Conservation (phyloP, 2,797 vertebrate genomes). For the Amphiprion clarkii region DNA sequence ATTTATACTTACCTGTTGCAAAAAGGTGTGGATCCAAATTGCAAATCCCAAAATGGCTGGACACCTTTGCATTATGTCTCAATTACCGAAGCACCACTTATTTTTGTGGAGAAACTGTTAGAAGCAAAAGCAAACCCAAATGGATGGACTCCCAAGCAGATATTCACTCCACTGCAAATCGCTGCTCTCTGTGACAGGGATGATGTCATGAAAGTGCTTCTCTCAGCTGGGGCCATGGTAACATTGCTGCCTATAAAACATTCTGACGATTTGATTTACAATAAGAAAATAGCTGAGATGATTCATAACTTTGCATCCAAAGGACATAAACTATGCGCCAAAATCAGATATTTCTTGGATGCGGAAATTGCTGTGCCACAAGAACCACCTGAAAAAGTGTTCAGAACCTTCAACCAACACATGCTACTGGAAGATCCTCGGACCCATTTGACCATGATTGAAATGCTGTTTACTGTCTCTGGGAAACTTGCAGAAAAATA, state of each 20-base stretch:
- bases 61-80: conserved; percentile 65
- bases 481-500: fast-evolving
- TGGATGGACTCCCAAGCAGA: fast-evolving
- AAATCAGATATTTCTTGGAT: conserved; percentile 17
- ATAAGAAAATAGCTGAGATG: conserved; percentile 43
- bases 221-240: conserved; percentile 28
- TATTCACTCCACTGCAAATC: conserved; percentile 29
- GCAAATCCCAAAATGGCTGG: fast-evolving
- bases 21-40: conserved; percentile 40
- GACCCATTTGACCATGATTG: conserved; percentile 37
- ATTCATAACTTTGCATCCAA: conserved; percentile 19
- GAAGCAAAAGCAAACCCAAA: conserved; percentile 51
- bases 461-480: not conserved
- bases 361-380: fast-evolving
- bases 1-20: conserved; percentile 48
- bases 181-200: conserved; percentile 36
- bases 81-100: not conserved
- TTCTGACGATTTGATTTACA: fast-evolving
- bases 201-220: conserved; percentile 43
- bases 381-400: conserved; percentile 39
- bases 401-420: not conserved
- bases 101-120: conserved; percentile 59
- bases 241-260: fast-evolving
- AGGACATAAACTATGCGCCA: conserved; percentile 18
- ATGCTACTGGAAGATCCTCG: conserved; percentile 66